These are phyloP conservation scores for Zoanthus solanderi DNA, from an alignment of 92 coral and sea anemone species.

Conservation along the genomic window DNA sequence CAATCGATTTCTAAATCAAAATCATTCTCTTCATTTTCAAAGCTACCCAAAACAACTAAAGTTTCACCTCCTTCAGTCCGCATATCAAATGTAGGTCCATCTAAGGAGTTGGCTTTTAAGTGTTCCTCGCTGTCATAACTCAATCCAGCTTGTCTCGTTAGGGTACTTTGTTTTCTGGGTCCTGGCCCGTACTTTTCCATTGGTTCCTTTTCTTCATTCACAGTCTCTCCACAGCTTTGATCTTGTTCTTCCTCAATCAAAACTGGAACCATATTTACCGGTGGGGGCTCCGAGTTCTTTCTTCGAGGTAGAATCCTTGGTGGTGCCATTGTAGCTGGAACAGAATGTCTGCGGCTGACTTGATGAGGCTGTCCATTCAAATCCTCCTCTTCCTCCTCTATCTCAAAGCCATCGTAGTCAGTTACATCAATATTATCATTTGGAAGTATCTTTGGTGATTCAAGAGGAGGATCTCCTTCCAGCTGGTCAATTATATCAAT, in stretches of 20 bases:
- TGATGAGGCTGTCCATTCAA: slow-evolving; percentile 40
- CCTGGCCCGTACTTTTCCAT: slow-evolving; percentile 42
- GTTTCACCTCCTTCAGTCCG: slow-evolving; percentile 73
- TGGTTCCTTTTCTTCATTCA: not conserved
- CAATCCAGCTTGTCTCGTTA: slow-evolving; percentile 77
- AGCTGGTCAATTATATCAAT: not conserved
- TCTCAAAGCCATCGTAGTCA: slow-evolving; percentile 80
- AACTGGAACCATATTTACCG: slow-evolving; percentile 25
- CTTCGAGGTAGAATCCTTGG: slow-evolving; percentile 35
- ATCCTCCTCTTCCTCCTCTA: slow-evolving; percentile 62
- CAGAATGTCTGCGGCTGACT: slow-evolving; percentile 42
- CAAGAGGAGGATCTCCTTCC: not conserved
- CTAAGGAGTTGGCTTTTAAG: slow-evolving; percentile 3
- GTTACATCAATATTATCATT: slow-evolving; percentile 75
- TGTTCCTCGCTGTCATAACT: slow-evolving; percentile 59
- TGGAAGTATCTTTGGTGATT: slow-evolving; percentile 26
- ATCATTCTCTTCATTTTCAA: slow-evolving; percentile 56
- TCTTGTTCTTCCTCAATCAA: slow-evolving; percentile 12
- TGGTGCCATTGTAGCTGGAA: slow-evolving; percentile 38
- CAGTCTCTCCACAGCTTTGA: not conserved
- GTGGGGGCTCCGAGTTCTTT: slow-evolving; percentile 33
- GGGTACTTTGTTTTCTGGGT: slow-evolving; percentile 74
- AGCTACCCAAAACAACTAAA: slow-evolving; percentile 67
- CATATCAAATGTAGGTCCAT: slow-evolving; percentile 75
- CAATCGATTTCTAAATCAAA: slow-evolving; percentile 76